phyloP scores from a whole-genome alignment of 2,797 vertebrate species.

The Antrozous pallidus region DNA sequence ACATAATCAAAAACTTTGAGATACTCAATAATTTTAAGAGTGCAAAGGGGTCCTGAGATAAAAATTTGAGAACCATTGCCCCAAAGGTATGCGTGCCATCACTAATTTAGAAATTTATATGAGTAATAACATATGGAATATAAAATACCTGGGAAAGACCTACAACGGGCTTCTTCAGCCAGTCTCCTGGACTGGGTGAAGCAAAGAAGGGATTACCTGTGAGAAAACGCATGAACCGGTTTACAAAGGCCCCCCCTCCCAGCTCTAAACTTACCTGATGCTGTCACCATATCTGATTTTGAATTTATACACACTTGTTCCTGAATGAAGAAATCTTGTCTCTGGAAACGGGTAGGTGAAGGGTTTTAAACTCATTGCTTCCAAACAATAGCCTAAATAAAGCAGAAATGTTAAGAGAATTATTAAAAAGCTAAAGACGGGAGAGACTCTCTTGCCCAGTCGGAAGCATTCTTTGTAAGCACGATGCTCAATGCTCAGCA shows the following conservation, averaged over 20 bases:
- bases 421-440: slow-evolving; percentile 32
- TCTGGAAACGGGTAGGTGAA: slow-evolving; percentile 87
- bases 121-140: slow-evolving; percentile 11
- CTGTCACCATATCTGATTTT: slow-evolving; percentile 85
- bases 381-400: slow-evolving; percentile 60
- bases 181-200: not conserved
- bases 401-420: slow-evolving; percentile 46
- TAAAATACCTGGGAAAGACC: not conserved
- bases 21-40: not conserved
- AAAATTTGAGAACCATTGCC: slow-evolving; percentile 5
- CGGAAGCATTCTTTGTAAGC: not conserved
- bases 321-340: slow-evolving; percentile 86
- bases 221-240: not conserved
- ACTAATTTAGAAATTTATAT: not conserved
- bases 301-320: slow-evolving; percentile 86
- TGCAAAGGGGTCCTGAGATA: not conserved
- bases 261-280: slow-evolving; percentile 81
- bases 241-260: not conserved
- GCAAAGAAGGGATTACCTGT: not conserved
- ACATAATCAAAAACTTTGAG: not conserved
- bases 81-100: not conserved
- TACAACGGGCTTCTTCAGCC: not conserved
- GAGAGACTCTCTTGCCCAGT: not conserved
- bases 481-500: not conserved
- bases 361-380: slow-evolving; percentile 84